Evolutionary conservation across 2,113 vertebrate genomes (phyloP).

Genomic region (Onychostoma macrolepis): DNA sequence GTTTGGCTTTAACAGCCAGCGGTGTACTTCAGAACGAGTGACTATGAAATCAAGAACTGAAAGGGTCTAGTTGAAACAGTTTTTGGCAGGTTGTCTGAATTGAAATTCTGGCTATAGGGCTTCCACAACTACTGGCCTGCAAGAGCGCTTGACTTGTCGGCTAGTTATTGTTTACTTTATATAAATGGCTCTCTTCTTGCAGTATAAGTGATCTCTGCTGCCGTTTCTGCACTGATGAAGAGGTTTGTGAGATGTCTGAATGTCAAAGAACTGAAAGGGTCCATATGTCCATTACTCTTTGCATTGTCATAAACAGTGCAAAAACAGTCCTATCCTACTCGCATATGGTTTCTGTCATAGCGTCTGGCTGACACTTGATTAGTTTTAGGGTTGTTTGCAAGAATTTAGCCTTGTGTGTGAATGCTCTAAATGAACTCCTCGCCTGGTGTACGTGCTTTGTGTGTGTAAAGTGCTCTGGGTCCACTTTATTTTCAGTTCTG

Average conservation of each 20-base stretch:
- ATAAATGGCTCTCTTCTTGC: not conserved
- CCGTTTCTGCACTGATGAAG: not conserved
- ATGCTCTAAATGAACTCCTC: not conserved
- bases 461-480: not conserved
- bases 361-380: not conserved
- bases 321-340: not conserved
- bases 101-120: not conserved
- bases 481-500: not conserved
- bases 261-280: not conserved
- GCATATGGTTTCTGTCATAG: not conserved
- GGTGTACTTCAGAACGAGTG: not conserved
- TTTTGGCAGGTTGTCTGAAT: constrained; percentile 8
- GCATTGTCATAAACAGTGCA: constrained; percentile 6
- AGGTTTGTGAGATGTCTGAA: not conserved
- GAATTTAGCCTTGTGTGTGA: constrained; percentile 3
- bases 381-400: not conserved
- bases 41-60: not conserved
- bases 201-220: not conserved
- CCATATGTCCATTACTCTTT: not conserved
- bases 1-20: not conserved
- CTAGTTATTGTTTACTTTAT: not conserved
- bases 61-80: not conserved
- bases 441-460: not conserved
- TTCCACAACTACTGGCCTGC: not conserved
- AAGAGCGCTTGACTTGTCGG: not conserved